phyloP scores from a whole-genome alignment of 2,797 vertebrate genomes.

The Artibeus jamaicensis region DNA sequence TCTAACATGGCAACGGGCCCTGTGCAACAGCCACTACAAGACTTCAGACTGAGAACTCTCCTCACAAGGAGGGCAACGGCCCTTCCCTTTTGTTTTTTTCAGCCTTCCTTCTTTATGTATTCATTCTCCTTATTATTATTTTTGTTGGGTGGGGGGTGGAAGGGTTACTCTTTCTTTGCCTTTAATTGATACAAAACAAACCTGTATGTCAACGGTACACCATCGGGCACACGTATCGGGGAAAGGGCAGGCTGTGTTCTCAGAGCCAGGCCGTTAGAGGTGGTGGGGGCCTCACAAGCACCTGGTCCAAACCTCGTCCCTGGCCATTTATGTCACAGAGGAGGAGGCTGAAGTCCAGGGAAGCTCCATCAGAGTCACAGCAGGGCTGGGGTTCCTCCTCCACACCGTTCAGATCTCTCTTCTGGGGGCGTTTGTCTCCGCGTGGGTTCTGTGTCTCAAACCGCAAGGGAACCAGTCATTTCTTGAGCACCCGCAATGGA shows the following conservation, averaged over 20 bases:
- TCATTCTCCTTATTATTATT: neutral
- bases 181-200: conserved; percentile 10
- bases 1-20: neutral
- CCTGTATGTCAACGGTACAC: neutral
- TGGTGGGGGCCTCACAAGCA: neutral
- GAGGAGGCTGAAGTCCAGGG: neutral
- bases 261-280: neutral
- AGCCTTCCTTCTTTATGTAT: neutral
- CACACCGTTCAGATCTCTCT: neutral
- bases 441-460: neutral
- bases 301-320: neutral
- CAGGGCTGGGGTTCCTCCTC: neutral
- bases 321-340: neutral
- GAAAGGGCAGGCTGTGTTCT: neutral
- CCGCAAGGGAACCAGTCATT: neutral
- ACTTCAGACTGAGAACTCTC: neutral
- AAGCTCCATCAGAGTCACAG: neutral
- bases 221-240: rapidly evolving
- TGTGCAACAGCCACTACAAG: neutral
- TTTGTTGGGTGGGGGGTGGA: neutral
- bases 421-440: neutral
- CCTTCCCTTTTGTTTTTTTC: neutral
- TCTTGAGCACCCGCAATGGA: neutral
- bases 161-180: neutral
- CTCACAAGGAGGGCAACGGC: neutral